Evolutionary conservation across 2,113 vertebrate species (phyloP).

Genomic region (Nyctereutes procyonoides): DNA sequence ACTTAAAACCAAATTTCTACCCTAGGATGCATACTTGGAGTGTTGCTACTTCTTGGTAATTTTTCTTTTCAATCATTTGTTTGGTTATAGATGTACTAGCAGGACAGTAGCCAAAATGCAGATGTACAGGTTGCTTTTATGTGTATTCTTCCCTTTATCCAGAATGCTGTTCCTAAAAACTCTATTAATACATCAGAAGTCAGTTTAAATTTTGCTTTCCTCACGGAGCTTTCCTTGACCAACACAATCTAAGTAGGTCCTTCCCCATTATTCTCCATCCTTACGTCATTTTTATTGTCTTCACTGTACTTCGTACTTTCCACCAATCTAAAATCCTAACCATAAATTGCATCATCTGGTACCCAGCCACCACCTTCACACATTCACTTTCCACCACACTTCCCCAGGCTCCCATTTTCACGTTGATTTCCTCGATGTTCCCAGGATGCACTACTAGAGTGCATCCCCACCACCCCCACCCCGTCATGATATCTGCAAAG

Average conservation of each 20-base stretch:
- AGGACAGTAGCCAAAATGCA: not conserved
- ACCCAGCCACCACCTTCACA: not conserved
- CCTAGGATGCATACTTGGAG: not conserved
- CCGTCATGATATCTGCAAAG: not conserved
- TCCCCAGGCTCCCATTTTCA: not conserved
- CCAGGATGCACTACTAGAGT: not conserved
- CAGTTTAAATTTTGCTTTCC: constrained; percentile 30
- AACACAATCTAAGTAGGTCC: not conserved
- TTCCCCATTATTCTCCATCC: not conserved
- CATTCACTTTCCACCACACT: not conserved
- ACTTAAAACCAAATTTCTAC: not conserved
- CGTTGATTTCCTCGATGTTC: not conserved
- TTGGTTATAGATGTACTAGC: not conserved
- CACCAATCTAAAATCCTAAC: not conserved
- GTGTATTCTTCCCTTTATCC: not conserved
- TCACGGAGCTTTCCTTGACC: not conserved
- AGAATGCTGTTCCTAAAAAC: not conserved
- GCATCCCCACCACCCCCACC: not conserved
- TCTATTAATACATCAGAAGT: not conserved
- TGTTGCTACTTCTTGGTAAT: not conserved
- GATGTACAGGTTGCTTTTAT: not conserved
- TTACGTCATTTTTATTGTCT: not conserved
- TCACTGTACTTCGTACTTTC: not conserved
- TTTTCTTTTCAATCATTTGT: not conserved
- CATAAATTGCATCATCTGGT: not conserved